These are phyloP conservation scores for Cheilosia vulpina DNA, from an alignment of 2,888 invertebrate species.

Conservation along the genomic window DNA sequence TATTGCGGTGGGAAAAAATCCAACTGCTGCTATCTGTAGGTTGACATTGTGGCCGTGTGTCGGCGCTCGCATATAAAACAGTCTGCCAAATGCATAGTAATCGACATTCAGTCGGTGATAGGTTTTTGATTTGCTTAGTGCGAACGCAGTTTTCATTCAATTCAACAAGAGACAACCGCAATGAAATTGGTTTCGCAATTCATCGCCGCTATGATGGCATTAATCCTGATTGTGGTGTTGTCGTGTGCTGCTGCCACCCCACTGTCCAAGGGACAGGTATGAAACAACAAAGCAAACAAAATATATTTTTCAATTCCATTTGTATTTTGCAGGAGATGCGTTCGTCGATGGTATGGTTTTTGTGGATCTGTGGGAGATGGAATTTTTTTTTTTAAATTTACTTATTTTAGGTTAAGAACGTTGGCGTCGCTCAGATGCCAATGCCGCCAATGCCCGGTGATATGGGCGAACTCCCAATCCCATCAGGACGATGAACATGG, in stretches of 20 bases:
- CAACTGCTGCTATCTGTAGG: not conserved
- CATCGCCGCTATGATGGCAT: constrained; percentile 30
- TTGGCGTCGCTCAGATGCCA: not conserved
- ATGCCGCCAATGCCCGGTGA: not conserved
- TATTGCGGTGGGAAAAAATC: not conserved
- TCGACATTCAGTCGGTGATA: constrained; percentile 21
- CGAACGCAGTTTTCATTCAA: constrained; percentile 51
- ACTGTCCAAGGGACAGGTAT: not conserved
- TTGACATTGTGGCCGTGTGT: not conserved
- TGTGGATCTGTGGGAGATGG: not conserved
- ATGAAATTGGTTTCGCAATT: constrained; percentile 58
- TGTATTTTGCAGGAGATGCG: not conserved
- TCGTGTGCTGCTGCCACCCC: constrained; percentile 16
- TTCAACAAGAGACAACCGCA: constrained; percentile 45
- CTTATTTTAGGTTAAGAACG: not conserved
- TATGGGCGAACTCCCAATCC: not conserved
- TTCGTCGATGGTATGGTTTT: not conserved
- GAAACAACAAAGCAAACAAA: not conserved
- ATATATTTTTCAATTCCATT: not conserved
- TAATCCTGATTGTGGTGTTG: constrained; percentile 51
- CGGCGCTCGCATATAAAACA: constrained; percentile 17
- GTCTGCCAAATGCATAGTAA: constrained; percentile 18
- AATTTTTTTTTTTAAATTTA: not conserved
- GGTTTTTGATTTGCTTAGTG: constrained; percentile 64
- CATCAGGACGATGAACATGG: too few species aligned